Conservation (phyloP, 2,888 invertebrate species). For the Xestia ashworthii region DNA sequence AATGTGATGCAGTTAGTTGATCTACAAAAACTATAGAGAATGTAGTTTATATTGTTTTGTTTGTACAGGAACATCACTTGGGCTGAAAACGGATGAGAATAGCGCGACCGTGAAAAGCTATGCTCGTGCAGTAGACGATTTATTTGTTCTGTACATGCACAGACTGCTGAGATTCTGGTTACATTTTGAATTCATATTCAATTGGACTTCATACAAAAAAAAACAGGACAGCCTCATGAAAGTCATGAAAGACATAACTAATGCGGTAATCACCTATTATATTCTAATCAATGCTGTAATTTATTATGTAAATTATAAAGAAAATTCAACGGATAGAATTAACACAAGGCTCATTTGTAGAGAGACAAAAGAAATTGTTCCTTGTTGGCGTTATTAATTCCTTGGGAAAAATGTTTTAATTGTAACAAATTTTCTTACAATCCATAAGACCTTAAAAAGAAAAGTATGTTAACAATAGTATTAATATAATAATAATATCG, state of each 20-base stretch:
- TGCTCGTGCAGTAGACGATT: neutral
- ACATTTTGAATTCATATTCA: constrained; percentile 23
- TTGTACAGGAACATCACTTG: constrained; percentile 41
- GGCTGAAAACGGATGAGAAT: constrained; percentile 14
- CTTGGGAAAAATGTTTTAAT: neutral
- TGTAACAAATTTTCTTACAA: neutral
- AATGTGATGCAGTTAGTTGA: too few species aligned
- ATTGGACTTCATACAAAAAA: constrained; percentile 19
- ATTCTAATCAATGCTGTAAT: neutral
- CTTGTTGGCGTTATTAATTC: neutral
- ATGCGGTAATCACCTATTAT: constrained; percentile 33
- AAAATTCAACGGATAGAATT: neutral
- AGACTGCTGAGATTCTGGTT: constrained; percentile 31
- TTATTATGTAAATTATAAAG: neutral
- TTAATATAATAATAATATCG: too few species aligned
- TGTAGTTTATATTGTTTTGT: too few species aligned
- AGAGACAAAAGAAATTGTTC: neutral
- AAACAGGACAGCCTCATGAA: constrained; percentile 20
- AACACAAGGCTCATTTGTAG: neutral
- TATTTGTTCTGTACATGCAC: neutral
- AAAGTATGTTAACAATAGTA: neutral
- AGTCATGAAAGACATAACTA: constrained; percentile 7
- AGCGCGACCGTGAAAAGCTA: constrained; percentile 12
- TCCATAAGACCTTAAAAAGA: neutral
- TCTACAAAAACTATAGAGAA: too few species aligned